phyloP scores from a whole-genome alignment of 2,888 invertebrate species.

The Gasteruption jaculator region DNA sequence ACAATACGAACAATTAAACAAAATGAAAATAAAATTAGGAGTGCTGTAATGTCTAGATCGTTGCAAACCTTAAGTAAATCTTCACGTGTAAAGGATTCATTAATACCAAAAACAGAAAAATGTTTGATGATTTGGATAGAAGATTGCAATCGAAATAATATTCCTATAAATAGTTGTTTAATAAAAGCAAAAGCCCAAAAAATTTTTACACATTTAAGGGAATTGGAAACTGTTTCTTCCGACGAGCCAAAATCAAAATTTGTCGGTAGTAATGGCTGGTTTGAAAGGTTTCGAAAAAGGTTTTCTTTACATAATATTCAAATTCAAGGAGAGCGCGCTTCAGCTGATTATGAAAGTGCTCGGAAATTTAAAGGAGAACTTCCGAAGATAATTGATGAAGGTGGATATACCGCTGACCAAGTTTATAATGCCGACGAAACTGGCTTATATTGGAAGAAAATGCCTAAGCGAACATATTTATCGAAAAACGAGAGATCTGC shows the following conservation, averaged over 20 bases:
- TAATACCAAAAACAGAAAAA: constrained; percentile 4
- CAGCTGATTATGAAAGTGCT: constrained; percentile 13
- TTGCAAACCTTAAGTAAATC: background rate
- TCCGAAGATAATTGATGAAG: constrained; percentile 16
- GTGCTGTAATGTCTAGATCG: constrained; percentile 2
- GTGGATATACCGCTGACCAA: constrained; percentile 18
- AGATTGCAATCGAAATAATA: constrained; percentile 3
- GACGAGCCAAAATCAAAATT: constrained; percentile 6
- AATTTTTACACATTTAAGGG: constrained; percentile 2
- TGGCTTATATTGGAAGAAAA: constrained; percentile 15
- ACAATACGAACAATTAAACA: constrained; percentile 1
- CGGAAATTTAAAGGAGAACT: constrained; percentile 10
- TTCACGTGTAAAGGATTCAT: background rate
- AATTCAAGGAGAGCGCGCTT: constrained; percentile 16
- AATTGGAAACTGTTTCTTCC: constrained; percentile 2
- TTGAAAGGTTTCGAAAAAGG: constrained; percentile 12
- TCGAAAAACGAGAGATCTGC: constrained; percentile 5
- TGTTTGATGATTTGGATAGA: constrained; percentile 2
- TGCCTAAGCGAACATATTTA: constrained; percentile 6
- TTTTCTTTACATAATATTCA: constrained; percentile 11
- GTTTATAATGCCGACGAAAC: constrained; percentile 14
- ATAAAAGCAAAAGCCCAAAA: constrained; percentile 5
- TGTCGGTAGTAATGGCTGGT: constrained; percentile 18
- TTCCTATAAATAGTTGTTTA: constrained; percentile 2
- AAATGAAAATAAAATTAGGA: constrained; percentile 7